These are phyloP conservation scores for Mizuhopecten yessoensis DNA, from an alignment of 1,140 invertebrate species.

Conservation along the genomic window DNA sequence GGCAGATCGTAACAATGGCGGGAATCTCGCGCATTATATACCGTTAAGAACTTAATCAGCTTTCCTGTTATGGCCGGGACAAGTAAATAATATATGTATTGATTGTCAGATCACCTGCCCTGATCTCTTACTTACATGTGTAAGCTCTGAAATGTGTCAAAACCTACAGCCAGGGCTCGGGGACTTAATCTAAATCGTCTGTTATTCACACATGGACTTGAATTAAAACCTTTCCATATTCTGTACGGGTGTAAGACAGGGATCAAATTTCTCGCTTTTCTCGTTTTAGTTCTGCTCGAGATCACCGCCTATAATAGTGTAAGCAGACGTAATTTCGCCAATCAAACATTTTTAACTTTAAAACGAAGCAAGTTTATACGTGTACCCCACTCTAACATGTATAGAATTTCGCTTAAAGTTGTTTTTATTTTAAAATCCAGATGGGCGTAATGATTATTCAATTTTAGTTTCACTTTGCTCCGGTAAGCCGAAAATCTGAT, in stretches of 20 bases:
- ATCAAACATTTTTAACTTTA: background rate
- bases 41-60: background rate
- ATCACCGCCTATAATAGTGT: background rate
- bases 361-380: background rate
- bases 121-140: background rate
- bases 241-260: slow-evolving; percentile 1
- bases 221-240: background rate
- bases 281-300: background rate
- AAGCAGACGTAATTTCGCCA: background rate
- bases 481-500: slow-evolving; percentile 12
- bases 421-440: background rate
- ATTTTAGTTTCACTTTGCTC: slow-evolving; percentile 4
- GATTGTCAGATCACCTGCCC: background rate
- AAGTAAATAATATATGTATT: background rate
- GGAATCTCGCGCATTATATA: background rate
- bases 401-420: background rate
- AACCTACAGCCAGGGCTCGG: background rate
- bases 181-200: slow-evolving; percentile 3
- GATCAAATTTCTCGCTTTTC: background rate
- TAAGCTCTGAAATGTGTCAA: background rate
- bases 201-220: background rate
- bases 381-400: background rate
- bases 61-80: background rate
- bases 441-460: background rate
- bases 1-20: slow-evolving; percentile 10